Percentiles rank a stretch among this genome's conserved stretches.
phyloP scores from a whole-genome alignment of 2,888 invertebrate genomes.

The Arctia plantaginis region DNA sequence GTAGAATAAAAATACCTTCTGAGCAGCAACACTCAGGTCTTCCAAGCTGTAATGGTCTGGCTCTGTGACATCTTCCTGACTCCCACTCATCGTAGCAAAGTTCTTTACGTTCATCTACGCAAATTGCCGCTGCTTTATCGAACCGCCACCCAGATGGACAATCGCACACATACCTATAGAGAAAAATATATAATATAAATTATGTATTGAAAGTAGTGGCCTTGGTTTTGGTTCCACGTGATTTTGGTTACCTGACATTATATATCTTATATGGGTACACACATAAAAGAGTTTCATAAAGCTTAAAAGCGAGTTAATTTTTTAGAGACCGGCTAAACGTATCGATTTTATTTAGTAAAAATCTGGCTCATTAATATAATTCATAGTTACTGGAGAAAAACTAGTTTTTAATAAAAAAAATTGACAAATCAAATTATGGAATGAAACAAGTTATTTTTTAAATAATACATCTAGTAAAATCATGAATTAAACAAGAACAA shows the following conservation, averaged over 20 bases:
- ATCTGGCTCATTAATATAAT: too few relatives aligned
- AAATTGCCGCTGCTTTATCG: constrained; percentile 89
- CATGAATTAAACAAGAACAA: background rate
- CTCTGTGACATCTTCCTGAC: constrained; percentile 74
- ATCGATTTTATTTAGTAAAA: too few relatives aligned
- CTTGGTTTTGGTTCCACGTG: background rate
- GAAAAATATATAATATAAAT: background rate
- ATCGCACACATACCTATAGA: constrained; percentile 89
- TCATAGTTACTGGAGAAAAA: too few relatives aligned
- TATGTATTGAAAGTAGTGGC: background rate
- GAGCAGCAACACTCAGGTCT: constrained; percentile 81
- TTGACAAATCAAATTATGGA: too few relatives aligned
- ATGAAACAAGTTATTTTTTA: too few relatives aligned
- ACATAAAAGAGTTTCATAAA: too few relatives aligned
- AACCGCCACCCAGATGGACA: constrained; percentile 92
- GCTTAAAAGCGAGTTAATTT: too few relatives aligned
- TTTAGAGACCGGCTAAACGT: too few relatives aligned
- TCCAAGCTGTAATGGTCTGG: constrained; percentile 73
- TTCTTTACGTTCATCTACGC: constrained; percentile 91
- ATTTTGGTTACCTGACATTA: background rate
- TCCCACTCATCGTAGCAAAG: constrained; percentile 89
- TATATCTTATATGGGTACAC: background rate
- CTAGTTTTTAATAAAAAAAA: too few relatives aligned
- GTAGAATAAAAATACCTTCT: constrained; percentile 62
- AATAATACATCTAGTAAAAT: background rate